phyloP scores from a whole-genome alignment of 2,888 invertebrate genomes.

The Tenodera sinensis region DNA sequence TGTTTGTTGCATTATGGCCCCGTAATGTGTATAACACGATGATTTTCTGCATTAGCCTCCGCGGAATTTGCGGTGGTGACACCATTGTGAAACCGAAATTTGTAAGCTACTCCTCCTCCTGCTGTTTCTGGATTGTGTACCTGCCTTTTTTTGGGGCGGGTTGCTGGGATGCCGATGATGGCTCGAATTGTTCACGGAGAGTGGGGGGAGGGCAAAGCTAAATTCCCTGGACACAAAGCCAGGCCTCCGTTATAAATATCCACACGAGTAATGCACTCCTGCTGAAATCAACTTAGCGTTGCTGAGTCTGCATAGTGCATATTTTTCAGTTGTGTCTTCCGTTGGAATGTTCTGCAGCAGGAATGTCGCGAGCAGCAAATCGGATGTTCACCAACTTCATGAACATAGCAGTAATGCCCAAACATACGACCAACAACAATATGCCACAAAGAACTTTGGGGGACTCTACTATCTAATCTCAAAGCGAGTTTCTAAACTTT shows the following conservation, averaged over 20 bases:
- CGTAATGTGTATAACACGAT: constrained; percentile 11
- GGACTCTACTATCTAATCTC: no score
- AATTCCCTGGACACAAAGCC: background rate
- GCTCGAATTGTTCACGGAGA: background rate
- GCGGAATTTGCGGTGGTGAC: background rate
- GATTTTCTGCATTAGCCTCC: background rate
- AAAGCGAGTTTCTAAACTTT: no score
- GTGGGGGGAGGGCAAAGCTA: background rate
- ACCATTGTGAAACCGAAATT: background rate
- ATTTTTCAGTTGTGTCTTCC: background rate
- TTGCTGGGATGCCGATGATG: background rate
- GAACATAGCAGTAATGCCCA: background rate
- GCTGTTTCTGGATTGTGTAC: background rate
- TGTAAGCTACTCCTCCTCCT: background rate
- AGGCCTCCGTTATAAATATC: background rate
- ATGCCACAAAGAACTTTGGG: no score
- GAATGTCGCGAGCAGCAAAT: background rate
- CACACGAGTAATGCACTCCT: background rate
- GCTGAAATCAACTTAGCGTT: background rate
- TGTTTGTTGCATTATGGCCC: constrained; percentile 13
- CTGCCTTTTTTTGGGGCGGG: background rate
- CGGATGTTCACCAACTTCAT: background rate
- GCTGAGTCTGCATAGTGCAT: background rate
- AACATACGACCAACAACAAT: background rate
- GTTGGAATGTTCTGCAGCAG: background rate